These are phyloP conservation scores for Bradypus variegatus DNA, from an alignment of 2,797 vertebrate genomes.

Conservation along the genomic window DNA sequence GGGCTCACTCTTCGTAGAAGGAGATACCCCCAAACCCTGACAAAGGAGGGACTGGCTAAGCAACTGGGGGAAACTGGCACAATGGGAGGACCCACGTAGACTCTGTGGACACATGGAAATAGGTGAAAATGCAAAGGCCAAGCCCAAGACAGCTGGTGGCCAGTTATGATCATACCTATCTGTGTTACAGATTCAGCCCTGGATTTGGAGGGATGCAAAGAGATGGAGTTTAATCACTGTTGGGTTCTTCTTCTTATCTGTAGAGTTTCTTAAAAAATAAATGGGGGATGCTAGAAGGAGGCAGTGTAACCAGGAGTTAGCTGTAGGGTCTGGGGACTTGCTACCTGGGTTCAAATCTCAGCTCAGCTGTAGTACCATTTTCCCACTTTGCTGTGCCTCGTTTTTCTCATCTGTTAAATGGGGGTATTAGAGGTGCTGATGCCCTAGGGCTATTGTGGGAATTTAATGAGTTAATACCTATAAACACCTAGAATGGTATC, in stretches of 20 bases:
- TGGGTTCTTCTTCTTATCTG: not conserved
- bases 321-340: not conserved
- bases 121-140: not conserved
- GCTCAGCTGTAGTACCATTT: not conserved
- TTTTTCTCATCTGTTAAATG: not conserved
- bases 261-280: not conserved
- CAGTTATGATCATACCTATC: rapidly evolving
- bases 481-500: not conserved
- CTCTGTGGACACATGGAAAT: not conserved
- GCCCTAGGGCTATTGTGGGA: not conserved
- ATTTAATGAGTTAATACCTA: not conserved
- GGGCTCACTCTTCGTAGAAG: not conserved
- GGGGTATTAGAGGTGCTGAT: not conserved
- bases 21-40: not conserved
- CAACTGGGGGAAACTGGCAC: not conserved
- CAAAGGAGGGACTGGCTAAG: not conserved
- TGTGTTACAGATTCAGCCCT: not conserved
- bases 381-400: not conserved
- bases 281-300: not conserved
- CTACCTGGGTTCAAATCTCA: not conserved
- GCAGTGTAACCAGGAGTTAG: not conserved
- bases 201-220: not conserved
- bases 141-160: too few relatives aligned
- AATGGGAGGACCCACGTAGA: too few relatives aligned
- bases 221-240: not conserved